phyloP scores from a whole-genome alignment of 2,888 invertebrate genomes.

The Cartodere bifasciata region DNA sequence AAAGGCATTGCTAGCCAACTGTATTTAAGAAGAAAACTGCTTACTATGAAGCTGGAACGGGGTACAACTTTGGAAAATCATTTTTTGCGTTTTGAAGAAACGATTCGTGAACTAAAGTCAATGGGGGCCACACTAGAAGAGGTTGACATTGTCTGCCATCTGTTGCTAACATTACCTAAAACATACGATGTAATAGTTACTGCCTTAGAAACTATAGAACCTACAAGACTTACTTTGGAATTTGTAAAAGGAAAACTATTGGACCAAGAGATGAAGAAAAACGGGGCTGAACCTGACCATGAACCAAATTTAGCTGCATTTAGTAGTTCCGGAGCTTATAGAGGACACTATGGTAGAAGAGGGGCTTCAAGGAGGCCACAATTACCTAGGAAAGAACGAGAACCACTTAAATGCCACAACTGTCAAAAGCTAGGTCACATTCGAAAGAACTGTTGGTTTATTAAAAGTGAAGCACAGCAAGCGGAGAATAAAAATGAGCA shows the following conservation, averaged over 20 bases:
- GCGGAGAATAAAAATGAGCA: no score
- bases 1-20: conserved; percentile 19
- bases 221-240: conserved; percentile 13
- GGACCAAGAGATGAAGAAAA: conserved; percentile 16
- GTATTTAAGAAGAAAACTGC: conserved; percentile 17
- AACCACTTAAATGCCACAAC: no score
- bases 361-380: no score
- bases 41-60: conserved; percentile 16
- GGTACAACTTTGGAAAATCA: conserved; percentile 15
- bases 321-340: no score
- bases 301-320: no score
- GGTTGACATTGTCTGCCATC: conserved; percentile 17
- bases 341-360: no score
- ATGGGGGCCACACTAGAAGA: conserved; percentile 19
- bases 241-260: conserved; percentile 15
- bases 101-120: conserved; percentile 16
- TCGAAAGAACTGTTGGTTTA: no score
- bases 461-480: no score
- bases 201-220: conserved; percentile 16
- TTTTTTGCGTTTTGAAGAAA: conserved; percentile 17
- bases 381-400: no score
- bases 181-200: conserved; percentile 17
- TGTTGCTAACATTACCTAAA: conserved; percentile 17
- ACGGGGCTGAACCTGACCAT: no score
- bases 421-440: no score